Evolutionary conservation across 2,888 invertebrate genomes (phyloP).

Genomic region (Agrotis puta): DNA sequence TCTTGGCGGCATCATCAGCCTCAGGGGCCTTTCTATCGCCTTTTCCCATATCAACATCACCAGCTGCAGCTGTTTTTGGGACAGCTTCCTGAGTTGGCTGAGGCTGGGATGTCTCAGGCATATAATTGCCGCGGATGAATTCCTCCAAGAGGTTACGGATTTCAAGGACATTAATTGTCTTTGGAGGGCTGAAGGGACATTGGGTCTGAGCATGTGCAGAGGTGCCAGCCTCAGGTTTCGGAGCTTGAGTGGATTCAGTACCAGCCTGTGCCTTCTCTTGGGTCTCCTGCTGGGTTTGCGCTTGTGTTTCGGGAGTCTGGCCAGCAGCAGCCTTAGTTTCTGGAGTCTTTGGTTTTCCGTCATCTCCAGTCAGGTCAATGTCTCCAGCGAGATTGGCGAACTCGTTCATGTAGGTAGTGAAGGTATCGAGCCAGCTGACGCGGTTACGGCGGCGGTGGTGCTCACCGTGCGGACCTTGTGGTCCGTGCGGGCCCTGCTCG

Average conservation of each 20-base stretch:
- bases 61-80: slow-evolving; percentile 32
- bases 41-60: slow-evolving; percentile 75
- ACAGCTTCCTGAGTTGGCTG: slow-evolving; percentile 31
- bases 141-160: slow-evolving; percentile 28
- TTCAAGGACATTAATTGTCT: slow-evolving; percentile 14
- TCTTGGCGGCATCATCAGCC: slow-evolving; percentile 49
- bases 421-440: slow-evolving; percentile 86
- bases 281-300: slow-evolving; percentile 46
- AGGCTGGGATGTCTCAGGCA: slow-evolving; percentile 19
- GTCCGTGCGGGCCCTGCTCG: slow-evolving; percentile 36
- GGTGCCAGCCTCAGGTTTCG: slow-evolving; percentile 48
- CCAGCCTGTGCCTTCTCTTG: slow-evolving; percentile 48
- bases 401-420: slow-evolving; percentile 89
- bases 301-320: slow-evolving; percentile 38
- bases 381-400: slow-evolving; percentile 89
- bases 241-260: slow-evolving; percentile 54
- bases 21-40: slow-evolving; percentile 66
- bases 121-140: slow-evolving; percentile 12
- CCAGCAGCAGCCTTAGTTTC: slow-evolving; percentile 45
- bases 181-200: slow-evolving; percentile 38
- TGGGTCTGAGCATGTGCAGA: slow-evolving; percentile 45
- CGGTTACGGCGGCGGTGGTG: slow-evolving; percentile 72
- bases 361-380: slow-evolving; percentile 67
- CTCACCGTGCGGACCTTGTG: slow-evolving; percentile 59
- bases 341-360: slow-evolving; percentile 60